phyloP scores from a whole-genome alignment of 1,140 invertebrate species.

The Drosophila lacteicornis region DNA sequence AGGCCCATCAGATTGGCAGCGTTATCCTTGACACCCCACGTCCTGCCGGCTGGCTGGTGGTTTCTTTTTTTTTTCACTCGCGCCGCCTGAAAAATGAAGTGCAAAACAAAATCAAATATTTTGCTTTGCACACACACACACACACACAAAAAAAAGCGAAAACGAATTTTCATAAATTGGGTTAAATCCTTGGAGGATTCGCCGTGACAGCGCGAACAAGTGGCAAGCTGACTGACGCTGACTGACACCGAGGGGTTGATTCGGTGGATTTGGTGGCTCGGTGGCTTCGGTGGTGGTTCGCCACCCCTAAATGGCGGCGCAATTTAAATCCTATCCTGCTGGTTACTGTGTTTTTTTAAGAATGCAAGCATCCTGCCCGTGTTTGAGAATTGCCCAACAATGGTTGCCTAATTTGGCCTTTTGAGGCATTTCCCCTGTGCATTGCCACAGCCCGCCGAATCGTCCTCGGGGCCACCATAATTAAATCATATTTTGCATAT shows the following conservation, averaged over 20 bases:
- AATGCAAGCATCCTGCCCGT: conserved; percentile 25
- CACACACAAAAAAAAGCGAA: conserved; percentile 38
- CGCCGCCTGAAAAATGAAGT: conserved; percentile 76
- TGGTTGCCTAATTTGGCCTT: conserved; percentile 73
- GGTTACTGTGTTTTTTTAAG: conserved; percentile 41
- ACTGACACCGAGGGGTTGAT: conserved; percentile 53
- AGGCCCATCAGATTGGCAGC: conserved; percentile 56
- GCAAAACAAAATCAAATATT: conserved; percentile 82
- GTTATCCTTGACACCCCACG: conserved; percentile 75
- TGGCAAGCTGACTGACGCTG: conserved; percentile 64
- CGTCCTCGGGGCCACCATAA: conserved; percentile 56
- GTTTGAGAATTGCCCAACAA: conserved; percentile 69
- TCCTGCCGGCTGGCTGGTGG: conserved; percentile 55
- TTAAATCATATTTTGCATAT: conserved; percentile 84
- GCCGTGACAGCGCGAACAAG: conserved; percentile 82
- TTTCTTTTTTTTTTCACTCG: conserved; percentile 32
- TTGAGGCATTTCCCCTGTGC: conserved; percentile 68
- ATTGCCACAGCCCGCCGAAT: conserved; percentile 40
- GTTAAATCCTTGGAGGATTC: conserved; percentile 82
- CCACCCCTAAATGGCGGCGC: conserved; percentile 59
- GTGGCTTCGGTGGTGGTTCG: conserved; percentile 50
- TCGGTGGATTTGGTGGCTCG: conserved; percentile 12
- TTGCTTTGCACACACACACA: conserved; percentile 48
- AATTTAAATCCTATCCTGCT: conserved; percentile 53
- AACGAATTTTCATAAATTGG: conserved; percentile 79